A percentile compares a stretch with the other conserved stretches of the same genome.
Conservation (phyloP, 2,113 vertebrate species). For the Xenopus borealis region DNA sequence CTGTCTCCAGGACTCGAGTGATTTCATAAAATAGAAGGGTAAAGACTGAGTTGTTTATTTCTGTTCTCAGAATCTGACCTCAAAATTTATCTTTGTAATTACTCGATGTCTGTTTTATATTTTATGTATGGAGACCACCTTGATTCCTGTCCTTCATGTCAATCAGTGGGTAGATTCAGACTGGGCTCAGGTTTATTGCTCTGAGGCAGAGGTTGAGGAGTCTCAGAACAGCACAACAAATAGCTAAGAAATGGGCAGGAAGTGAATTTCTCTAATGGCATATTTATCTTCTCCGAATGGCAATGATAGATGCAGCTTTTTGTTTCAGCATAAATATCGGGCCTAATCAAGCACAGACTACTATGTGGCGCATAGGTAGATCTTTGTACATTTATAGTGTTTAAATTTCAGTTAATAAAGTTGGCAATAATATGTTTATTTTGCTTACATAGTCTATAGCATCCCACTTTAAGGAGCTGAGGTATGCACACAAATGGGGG, state of each 20-base stretch:
- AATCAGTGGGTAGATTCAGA: constrained; percentile 20
- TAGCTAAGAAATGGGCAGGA: background rate
- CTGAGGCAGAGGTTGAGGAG: background rate
- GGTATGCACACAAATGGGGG: too few relatives aligned
- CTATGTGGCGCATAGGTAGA: background rate
- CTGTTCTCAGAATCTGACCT: constrained; percentile 27
- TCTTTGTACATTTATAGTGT: background rate
- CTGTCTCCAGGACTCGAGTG: constrained; percentile 24
- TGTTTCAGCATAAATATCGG: constrained; percentile 7
- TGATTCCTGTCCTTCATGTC: constrained; percentile 43
- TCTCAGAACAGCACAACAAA: constrained; percentile 1
- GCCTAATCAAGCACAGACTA: background rate
- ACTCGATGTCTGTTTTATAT: constrained; percentile 40
- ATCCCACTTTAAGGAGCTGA: too few relatives aligned
- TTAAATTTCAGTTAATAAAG: too few relatives aligned
- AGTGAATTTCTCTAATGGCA: constrained; percentile 4
- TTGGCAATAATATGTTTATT: too few relatives aligned
- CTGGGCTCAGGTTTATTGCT: background rate
- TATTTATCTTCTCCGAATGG: constrained; percentile 7
- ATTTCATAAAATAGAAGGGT: constrained; percentile 31
- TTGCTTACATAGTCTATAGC: too few relatives aligned
- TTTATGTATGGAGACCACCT: constrained; percentile 40
- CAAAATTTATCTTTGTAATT: constrained; percentile 44
- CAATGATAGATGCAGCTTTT: constrained; percentile 7
- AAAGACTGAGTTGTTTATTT: constrained; percentile 33